A percentile compares a stretch with the other conserved stretches of the same genome.
Evolutionary conservation across 2,113 vertebrate species (phyloP).

Genomic region (Ardeotis arabs): DNA sequence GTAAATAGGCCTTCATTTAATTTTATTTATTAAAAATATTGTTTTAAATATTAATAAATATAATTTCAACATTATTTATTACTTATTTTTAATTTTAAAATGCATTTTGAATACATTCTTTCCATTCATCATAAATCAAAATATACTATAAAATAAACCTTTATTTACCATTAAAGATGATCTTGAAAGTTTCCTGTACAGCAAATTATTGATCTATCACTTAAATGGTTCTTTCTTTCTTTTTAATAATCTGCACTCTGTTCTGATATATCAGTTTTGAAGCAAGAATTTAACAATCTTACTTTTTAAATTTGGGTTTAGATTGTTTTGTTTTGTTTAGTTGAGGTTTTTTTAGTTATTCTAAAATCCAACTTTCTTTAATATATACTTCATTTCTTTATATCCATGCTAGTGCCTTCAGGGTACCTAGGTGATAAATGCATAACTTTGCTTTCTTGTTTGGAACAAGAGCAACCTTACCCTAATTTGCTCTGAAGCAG

Average conservation of each 20-base stretch:
- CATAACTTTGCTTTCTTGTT: not conserved
- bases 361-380: not conserved
- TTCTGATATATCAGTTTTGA: not conserved
- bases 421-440: not conserved
- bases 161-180: not conserved
- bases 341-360: not conserved
- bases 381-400: not conserved
- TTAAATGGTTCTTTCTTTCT: not conserved
- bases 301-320: not conserved
- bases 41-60: not conserved
- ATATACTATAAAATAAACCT: not conserved
- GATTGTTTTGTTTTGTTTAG: not conserved
- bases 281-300: not conserved
- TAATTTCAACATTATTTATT: accelerated
- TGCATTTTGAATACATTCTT: not conserved
- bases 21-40: not conserved
- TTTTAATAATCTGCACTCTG: not conserved
- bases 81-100: not conserved
- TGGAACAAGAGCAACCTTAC: not conserved
- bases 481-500: not conserved
- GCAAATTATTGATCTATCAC: not conserved
- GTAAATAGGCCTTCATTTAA: not conserved
- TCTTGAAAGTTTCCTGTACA: not conserved
- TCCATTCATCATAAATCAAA: not conserved
- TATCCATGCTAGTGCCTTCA: not conserved